phyloP scores from a whole-genome alignment of 2,113 vertebrate genomes.

The Saccopteryx leptura region DNA sequence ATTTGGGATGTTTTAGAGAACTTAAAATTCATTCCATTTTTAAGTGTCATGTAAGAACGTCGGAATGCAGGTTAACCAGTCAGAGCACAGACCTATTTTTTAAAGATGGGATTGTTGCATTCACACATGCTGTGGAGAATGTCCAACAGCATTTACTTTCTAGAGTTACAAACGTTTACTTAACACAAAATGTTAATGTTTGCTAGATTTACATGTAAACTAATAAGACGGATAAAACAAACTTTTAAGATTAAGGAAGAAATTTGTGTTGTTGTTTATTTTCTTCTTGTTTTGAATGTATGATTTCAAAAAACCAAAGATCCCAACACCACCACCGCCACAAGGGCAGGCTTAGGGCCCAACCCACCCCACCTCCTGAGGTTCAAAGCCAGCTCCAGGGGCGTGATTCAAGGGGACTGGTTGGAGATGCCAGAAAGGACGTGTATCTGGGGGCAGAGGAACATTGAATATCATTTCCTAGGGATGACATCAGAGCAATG shows the following conservation, averaged over 20 bases:
- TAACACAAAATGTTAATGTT: not conserved
- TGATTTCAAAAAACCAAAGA: not conserved
- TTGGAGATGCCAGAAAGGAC: not conserved
- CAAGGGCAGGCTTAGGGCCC: no score
- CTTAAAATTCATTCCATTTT: not conserved
- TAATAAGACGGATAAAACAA: not conserved
- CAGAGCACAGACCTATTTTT: not conserved
- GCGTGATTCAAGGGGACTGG: no score
- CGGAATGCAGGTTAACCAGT: not conserved
- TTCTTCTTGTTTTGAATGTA: not conserved
- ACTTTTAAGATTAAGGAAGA: not conserved
- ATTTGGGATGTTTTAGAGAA: not conserved
- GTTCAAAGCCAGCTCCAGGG: not conserved
- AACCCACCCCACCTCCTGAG: not conserved
- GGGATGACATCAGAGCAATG: no score
- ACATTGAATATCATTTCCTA: not conserved
- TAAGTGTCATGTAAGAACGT: not conserved
- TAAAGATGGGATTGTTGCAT: not conserved
- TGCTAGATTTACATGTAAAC: not conserved
- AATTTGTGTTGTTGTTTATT: not conserved
- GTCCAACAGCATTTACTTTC: not conserved
- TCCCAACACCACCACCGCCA: no score
- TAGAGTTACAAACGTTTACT: not conserved
- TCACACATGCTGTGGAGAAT: not conserved
- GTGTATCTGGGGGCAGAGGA: not conserved